These are phyloP conservation scores for Microtus richardsoni DNA, from an alignment of 2,113 vertebrate genomes.

Conservation along the genomic window DNA sequence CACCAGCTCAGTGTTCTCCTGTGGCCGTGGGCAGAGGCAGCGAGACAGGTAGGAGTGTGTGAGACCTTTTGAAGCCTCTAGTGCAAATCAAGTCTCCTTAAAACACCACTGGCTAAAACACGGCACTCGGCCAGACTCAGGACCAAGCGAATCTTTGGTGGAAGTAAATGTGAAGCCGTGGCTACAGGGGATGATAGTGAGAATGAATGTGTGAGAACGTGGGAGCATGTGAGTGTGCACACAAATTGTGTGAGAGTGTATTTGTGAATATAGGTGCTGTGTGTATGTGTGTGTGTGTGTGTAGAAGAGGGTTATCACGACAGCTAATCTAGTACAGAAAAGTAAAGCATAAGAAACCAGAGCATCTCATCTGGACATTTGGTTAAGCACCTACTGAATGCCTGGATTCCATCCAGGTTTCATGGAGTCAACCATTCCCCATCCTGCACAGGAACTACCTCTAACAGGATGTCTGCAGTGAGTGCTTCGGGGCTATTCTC, in stretches of 20 bases:
- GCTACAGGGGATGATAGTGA: not conserved
- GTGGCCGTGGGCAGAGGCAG: not conserved
- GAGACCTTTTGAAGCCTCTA: not conserved
- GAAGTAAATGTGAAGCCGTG: not conserved
- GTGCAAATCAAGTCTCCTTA: not conserved
- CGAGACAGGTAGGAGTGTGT: not conserved
- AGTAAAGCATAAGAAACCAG: not conserved
- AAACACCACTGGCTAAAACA: not conserved
- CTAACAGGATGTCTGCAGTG: not conserved
- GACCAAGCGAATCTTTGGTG: constrained; percentile 24
- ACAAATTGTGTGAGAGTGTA: not conserved
- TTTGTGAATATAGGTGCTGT: not conserved
- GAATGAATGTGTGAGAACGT: not conserved
- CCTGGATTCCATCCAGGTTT: not conserved
- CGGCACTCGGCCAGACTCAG: not conserved
- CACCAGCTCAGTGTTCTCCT: not conserved
- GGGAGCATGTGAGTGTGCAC: too few species aligned
- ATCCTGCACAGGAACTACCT: not conserved
- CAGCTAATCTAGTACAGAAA: not conserved
- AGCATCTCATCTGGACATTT: not conserved
- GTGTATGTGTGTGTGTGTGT: not conserved
- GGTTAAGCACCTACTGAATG: not conserved
- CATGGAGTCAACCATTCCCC: not conserved
- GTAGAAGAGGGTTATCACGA: not conserved
- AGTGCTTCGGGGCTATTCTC: not conserved